A percentile compares a stretch with the other conserved stretches of the same genome.
Conservation (phyloP, 2,888 invertebrate species). For the Eremobia ochroleuca region DNA sequence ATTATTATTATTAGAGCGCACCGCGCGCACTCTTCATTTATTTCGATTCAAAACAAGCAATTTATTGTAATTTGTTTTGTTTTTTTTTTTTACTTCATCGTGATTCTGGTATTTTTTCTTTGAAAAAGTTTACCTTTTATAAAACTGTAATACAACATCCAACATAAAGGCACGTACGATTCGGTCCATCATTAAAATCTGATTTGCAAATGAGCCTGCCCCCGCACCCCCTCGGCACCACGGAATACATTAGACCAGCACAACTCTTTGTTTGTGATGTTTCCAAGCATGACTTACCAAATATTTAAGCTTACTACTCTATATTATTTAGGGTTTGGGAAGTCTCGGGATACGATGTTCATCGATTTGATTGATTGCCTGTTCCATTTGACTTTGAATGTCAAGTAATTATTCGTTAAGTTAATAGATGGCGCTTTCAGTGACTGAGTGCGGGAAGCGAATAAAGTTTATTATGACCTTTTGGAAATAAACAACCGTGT, state of each 20-base stretch:
- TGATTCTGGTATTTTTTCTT: neutral
- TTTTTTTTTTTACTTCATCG: neutral
- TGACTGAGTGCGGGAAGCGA: neutral
- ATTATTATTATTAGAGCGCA: too few relatives aligned
- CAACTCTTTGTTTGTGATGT: neutral
- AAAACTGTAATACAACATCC: neutral
- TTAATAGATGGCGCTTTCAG: neutral
- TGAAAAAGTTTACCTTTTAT: neutral
- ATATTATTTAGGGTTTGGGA: neutral
- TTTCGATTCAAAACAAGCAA: constrained; percentile 1
- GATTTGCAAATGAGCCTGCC: constrained; percentile 39
- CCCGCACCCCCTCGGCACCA: neutral
- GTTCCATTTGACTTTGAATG: too few relatives aligned
- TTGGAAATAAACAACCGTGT: neutral
- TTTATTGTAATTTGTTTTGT: neutral
- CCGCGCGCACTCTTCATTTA: neutral
- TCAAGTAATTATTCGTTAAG: too few relatives aligned
- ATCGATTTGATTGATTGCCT: too few relatives aligned
- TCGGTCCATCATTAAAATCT: constrained; percentile 19
- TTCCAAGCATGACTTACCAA: neutral
- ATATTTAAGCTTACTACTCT: neutral
- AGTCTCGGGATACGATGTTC: too few relatives aligned
- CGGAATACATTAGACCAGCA: neutral
- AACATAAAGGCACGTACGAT: neutral
- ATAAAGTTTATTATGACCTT: neutral